These are phyloP conservation scores for Eristalis arbustorum DNA, from an alignment of 2,888 invertebrate genomes.

Conservation along the genomic window DNA sequence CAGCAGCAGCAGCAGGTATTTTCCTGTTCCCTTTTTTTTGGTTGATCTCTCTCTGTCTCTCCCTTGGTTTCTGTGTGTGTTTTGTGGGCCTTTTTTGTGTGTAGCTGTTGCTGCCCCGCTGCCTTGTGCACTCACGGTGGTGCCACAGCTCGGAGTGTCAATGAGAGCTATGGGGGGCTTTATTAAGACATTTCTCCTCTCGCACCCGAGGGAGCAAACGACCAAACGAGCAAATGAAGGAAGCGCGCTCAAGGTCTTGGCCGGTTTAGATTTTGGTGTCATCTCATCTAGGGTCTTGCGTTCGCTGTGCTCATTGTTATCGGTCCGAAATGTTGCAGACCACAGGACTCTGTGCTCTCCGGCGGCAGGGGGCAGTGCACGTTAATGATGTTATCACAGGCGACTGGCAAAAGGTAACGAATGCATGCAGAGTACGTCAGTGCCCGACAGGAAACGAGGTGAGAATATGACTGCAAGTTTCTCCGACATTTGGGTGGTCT, in stretches of 20 bases:
- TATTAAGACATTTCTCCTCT: conserved; percentile 59
- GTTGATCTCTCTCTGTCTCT: too few relatives aligned
- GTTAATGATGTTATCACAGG: conserved; percentile 65
- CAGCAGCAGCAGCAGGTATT: conserved; percentile 49
- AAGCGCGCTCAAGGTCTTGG: conserved; percentile 58
- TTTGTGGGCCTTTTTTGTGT: conserved; percentile 5
- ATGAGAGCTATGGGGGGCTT: conserved; percentile 54
- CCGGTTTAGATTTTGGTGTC: conserved; percentile 32
- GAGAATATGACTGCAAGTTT: conserved; percentile 55
- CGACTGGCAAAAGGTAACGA: conserved; percentile 53
- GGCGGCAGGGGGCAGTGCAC: conserved; percentile 41
- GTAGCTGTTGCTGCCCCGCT: conserved; percentile 23
- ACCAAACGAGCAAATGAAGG: conserved; percentile 19
- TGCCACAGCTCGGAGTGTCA: conserved; percentile 26
- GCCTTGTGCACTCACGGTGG: conserved; percentile 3
- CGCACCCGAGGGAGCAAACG: not conserved
- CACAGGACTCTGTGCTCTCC: conserved; percentile 51
- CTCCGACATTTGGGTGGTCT: conserved; percentile 57
- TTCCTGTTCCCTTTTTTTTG: not conserved
- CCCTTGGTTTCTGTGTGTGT: not conserved
- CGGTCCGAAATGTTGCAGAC: conserved; percentile 51
- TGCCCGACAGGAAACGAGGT: conserved; percentile 66
- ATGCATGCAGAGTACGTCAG: conserved; percentile 59
- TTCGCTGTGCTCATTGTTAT: conserved; percentile 36
- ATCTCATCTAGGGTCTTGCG: conserved; percentile 60